Conservation (phyloP, 2,888 invertebrate species). For the Nezara viridula region DNA sequence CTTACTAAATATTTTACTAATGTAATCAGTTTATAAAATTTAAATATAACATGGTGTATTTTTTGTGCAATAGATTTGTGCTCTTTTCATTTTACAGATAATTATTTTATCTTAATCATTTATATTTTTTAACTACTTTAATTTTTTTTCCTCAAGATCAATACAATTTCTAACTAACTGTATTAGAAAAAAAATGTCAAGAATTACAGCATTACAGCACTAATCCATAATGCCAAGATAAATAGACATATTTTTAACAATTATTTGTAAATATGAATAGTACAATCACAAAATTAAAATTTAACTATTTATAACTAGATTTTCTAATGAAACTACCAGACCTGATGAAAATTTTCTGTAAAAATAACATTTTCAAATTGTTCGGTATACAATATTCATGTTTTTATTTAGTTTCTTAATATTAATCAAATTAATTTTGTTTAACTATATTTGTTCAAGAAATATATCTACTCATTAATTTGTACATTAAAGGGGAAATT, state of each 20-base stretch:
- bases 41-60: conserved; percentile 35
- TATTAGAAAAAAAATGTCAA: not conserved
- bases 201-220: not conserved
- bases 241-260: not conserved
- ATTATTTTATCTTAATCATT: not conserved
- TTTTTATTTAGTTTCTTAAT: not conserved
- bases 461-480: not conserved
- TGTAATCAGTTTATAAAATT: not conserved
- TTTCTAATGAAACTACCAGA: conserved; percentile 27
- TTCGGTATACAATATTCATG: not conserved
- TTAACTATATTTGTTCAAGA: not conserved
- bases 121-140: not conserved
- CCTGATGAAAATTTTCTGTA: not conserved
- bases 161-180: not conserved
- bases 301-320: conserved; percentile 9
- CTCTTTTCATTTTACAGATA: not conserved
- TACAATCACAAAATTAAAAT: conserved; percentile 12
- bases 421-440: not conserved
- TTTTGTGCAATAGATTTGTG: conserved; percentile 24
- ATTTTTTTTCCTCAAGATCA: not conserved
- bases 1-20: not conserved
- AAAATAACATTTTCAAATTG: not conserved
- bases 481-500: not conserved
- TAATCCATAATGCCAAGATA: not conserved
- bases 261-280: not conserved